A percentile compares a stretch with the other conserved stretches of the same genome.
Conservation (phyloP, 1,140 invertebrate genomes). For the Aphelenchoides avenae region DNA sequence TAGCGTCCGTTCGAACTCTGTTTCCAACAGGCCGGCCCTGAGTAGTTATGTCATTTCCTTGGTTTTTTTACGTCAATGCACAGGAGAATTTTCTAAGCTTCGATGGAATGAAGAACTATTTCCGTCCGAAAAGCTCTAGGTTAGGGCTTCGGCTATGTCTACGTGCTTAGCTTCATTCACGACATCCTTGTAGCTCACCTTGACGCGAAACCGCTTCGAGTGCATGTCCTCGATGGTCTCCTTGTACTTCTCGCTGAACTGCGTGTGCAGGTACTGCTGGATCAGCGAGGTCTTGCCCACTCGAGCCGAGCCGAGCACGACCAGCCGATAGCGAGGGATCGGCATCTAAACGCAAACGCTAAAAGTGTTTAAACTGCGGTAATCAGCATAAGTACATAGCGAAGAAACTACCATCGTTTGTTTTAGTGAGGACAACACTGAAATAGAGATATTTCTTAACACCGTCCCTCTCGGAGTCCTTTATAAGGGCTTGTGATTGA, state of each 20-base stretch:
- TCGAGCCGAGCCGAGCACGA: conserved; percentile 75
- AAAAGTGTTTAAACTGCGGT: too few species aligned
- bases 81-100: too few species aligned
- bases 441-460: too few species aligned
- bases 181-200: conserved; percentile 35
- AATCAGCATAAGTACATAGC: too few species aligned
- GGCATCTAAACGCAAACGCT: too few species aligned
- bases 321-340: conserved; percentile 74
- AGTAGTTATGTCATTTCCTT: neutral
- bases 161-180: too few species aligned
- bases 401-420: too few species aligned
- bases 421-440: too few species aligned
- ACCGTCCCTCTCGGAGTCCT: too few species aligned
- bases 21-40: neutral
- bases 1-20: too few species aligned
- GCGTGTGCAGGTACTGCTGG: conserved; percentile 77
- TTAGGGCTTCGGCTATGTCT: too few species aligned
- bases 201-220: conserved; percentile 75
- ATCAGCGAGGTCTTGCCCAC: conserved; percentile 83
- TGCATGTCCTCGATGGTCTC: conserved; percentile 85
- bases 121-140: neutral
- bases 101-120: conserved; percentile 8
- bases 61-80: neutral
- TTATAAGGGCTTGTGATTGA: too few species aligned
- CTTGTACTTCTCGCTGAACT: conserved; percentile 76